These are phyloP conservation scores for Dolichoris vasculosae DNA, from an alignment of 1,140 invertebrate species.

Conservation along the genomic window DNA sequence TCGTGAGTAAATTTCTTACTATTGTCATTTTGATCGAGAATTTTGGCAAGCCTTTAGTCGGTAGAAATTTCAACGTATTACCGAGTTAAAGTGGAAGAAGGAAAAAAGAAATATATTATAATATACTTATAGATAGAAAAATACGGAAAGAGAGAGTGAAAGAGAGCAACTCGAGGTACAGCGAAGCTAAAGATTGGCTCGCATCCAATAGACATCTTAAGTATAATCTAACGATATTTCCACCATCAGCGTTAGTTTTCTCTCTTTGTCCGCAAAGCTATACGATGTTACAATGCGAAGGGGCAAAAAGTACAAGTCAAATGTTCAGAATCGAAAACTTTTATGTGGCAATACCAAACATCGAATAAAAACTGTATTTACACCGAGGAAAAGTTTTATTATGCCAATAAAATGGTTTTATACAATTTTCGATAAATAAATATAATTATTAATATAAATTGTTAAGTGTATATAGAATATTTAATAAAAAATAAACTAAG, in stretches of 20 bases:
- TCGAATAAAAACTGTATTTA: constrained; percentile 14
- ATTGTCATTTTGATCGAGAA: constrained; percentile 60
- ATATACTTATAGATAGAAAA: background rate
- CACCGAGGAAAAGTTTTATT: background rate
- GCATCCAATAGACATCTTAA: constrained; percentile 65
- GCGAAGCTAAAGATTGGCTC: constrained; percentile 58
- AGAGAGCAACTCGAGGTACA: background rate
- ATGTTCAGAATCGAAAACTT: constrained; percentile 34
- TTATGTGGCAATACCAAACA: constrained; percentile 37
- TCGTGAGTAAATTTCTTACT: constrained; percentile 54
- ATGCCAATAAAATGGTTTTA: background rate
- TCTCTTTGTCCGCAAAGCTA: constrained; percentile 8
- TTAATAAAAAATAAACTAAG: no score
- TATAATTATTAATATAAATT: background rate
- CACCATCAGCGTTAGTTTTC: constrained; percentile 51
- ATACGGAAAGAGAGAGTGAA: background rate
- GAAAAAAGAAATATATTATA: background rate
- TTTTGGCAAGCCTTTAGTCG: constrained; percentile 52
- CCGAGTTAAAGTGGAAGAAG: background rate
- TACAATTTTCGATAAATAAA: background rate
- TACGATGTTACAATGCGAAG: background rate
- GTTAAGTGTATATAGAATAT: no score
- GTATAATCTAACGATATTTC: constrained; percentile 64
- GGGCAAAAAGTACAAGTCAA: background rate
- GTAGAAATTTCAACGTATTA: constrained; percentile 3